Evolutionary conservation across 1,140 invertebrate species (phyloP).

Genomic region (Drosophila azteca): DNA sequence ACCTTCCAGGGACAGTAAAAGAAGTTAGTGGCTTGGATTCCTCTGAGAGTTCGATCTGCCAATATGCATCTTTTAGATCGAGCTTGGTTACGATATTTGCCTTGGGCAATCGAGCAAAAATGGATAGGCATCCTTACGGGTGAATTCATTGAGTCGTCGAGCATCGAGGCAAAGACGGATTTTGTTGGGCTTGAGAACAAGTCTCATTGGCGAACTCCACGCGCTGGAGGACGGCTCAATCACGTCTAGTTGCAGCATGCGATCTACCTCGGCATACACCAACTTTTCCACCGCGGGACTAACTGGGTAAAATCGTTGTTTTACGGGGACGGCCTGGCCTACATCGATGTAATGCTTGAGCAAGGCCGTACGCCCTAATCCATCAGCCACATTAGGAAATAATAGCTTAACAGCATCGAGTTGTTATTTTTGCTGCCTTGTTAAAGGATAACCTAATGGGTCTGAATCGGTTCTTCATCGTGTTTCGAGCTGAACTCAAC

Average conservation of each 20-base stretch:
- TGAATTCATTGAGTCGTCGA: too few relatives aligned
- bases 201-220: too few relatives aligned
- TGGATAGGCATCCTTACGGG: too few relatives aligned
- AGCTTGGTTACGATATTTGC: too few relatives aligned
- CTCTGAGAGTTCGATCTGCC: slow-evolving; percentile 44
- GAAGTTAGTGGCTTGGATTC: slow-evolving; percentile 73
- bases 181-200: too few relatives aligned
- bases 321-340: neutral
- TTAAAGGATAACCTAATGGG: neutral
- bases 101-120: too few relatives aligned
- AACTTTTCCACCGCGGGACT: too few relatives aligned
- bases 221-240: too few relatives aligned
- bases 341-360: slow-evolving; percentile 9
- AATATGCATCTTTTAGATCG: slow-evolving; percentile 37
- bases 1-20: slow-evolving; percentile 64
- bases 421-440: neutral
- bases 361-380: neutral
- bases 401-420: neutral
- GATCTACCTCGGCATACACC: too few relatives aligned
- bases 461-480: neutral
- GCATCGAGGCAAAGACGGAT: too few relatives aligned
- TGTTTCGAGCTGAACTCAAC: neutral
- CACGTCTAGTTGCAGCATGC: too few relatives aligned
- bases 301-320: slow-evolving; percentile 3
- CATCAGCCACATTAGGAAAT: neutral